Evolutionary conservation across 37 sponge, comb jelly and placozoan species (phyloP), one percentile per base, ranked within the genome.

Genomic region (Bolinopsis microptera): DNA sequence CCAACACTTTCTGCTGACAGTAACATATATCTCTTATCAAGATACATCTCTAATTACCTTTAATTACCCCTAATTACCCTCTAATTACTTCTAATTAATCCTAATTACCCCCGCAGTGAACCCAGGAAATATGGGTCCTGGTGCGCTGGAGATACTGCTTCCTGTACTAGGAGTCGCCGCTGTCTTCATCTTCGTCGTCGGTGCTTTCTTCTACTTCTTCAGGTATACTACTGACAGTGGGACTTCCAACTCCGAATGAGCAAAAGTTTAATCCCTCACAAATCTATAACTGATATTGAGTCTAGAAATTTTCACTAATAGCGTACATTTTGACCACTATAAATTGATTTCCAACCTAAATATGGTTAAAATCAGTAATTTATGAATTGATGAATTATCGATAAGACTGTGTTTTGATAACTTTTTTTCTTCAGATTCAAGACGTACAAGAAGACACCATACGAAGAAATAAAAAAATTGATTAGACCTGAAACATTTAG

Each of bases 181-280:
- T 30, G 18, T 72, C 31, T n/a, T 72, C 31, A 28, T 72, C 27
- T 8, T 5, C 26, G 31, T 72, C 5, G 31, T 72, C 26, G 26
- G n/a, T 24, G 75, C 31, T 8, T 86, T 86, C 90, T 28, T 86
- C 41, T 86, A 86, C 61, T 86, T 86, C 90, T 86, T 86, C 90
- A 39, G 90, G 90, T 86, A 86, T 35, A 35, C 1, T 9, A 32
- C n/a, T n/a, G n/a, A n/a, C n/a, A n/a, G n/a, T n/a, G n/a, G n/a
- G n/a, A n/a, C n/a, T n/a, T n/a, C 68, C 68, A 22, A 67, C 13
- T 67, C 13, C 21, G 68, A 21, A 67, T 13, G 13, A 22, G 68
- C 21, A 13, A 67, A 21, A 22, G 18, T 22, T 21, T 13, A 22
- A n/a, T n/a, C n/a, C n/a, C n/a, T n/a, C n/a, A n/a, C n/a, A n/a